Conservation (phyloP, 2,113 vertebrate genomes). For the Melanocharis versteri region DNA sequence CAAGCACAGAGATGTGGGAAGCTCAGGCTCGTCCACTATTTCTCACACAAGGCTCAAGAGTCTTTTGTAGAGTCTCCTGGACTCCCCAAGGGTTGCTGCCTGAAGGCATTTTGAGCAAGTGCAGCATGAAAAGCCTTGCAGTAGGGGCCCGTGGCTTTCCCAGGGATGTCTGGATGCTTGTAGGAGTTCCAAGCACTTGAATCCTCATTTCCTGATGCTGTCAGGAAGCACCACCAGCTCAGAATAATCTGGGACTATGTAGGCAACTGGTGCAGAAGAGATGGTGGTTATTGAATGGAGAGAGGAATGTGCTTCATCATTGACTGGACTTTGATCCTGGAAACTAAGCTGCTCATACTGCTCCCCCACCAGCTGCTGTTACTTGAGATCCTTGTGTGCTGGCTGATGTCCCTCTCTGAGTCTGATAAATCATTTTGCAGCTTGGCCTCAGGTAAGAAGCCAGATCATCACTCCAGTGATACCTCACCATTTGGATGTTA, state of each 20-base stretch:
- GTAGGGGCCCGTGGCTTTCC: background rate
- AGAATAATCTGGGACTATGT: background rate
- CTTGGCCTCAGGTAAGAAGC: background rate
- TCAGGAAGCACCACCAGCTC: background rate
- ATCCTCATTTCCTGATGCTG: background rate
- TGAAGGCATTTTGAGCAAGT: background rate
- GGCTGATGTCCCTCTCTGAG: background rate
- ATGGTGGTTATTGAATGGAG: background rate
- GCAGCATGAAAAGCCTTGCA: background rate
- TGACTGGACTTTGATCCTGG: background rate
- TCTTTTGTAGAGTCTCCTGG: background rate
- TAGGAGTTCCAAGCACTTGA: background rate
- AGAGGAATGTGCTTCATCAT: background rate
- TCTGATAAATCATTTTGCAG: background rate
- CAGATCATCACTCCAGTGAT: background rate
- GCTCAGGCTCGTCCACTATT: accelerated
- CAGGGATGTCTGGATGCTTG: background rate
- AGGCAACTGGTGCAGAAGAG: background rate
- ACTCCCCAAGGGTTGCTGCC: background rate
- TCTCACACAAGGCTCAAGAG: accelerated
- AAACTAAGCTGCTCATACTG: background rate
- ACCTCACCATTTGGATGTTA: background rate
- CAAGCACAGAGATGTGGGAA: background rate
- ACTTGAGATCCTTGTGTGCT: background rate
- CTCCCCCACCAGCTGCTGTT: background rate